phyloP scores from a whole-genome alignment of 2,113 vertebrate genomes.

The Pachypanchax playfairii region DNA sequence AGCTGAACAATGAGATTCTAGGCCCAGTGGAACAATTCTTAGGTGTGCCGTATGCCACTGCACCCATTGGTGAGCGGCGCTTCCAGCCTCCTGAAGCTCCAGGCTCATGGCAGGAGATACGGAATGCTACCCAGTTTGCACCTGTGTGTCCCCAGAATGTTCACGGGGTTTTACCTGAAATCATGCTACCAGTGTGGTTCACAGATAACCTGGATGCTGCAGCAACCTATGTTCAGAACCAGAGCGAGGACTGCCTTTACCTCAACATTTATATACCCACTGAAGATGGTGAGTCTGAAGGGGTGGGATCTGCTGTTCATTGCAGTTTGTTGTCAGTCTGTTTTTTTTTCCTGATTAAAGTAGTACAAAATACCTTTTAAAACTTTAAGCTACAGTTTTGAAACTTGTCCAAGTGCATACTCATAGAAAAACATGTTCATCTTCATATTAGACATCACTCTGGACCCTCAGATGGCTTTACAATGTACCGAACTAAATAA shows the following conservation, averaged over 20 bases:
- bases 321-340: too few relatives aligned
- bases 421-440: too few relatives aligned
- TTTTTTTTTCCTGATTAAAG: neutral
- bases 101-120: conserved; percentile 89
- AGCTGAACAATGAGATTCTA: conserved; percentile 91
- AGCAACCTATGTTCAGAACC: conserved; percentile 89
- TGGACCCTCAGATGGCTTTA: too few relatives aligned
- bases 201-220: conserved; percentile 92
- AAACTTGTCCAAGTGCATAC: too few relatives aligned
- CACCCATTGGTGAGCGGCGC: conserved; percentile 86
- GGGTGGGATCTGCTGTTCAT: neutral
- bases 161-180: conserved; percentile 89
- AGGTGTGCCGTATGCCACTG: conserved; percentile 90
- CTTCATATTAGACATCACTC: too few relatives aligned
- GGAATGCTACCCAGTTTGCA: conserved; percentile 89
- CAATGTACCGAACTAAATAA: too few relatives aligned
- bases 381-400: too few relatives aligned
- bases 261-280: conserved; percentile 93
- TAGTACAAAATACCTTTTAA: too few relatives aligned
- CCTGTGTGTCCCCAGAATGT: conserved; percentile 92
- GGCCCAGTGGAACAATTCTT: conserved; percentile 90
- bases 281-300: conserved; percentile 87
- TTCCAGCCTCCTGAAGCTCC: conserved; percentile 92
- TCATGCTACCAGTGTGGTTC: conserved; percentile 95
- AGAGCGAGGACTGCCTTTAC: conserved; percentile 94